Percentiles rank a stretch among this genome's conserved stretches.
Evolutionary conservation across 1,140 invertebrate genomes (phyloP).

Genomic region (Procambarus virginalis): DNA sequence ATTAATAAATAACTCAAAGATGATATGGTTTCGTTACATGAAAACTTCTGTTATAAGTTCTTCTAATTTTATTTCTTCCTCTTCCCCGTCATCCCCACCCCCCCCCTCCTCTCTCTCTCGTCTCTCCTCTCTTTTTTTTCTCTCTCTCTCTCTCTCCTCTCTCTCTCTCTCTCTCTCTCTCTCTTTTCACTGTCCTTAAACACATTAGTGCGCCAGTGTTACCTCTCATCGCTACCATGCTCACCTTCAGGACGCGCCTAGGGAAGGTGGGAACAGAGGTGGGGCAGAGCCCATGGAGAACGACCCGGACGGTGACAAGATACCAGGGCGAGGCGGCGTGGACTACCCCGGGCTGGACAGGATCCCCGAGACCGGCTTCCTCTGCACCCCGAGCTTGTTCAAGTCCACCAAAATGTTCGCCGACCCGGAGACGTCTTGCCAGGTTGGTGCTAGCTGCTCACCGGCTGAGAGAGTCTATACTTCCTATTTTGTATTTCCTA

Average conservation of each 20-base stretch:
- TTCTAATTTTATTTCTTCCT: no score
- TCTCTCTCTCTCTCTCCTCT: neutral
- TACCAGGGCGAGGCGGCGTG: conserved; percentile 57
- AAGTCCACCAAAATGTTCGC: conserved; percentile 37
- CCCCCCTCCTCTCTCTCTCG: no score
- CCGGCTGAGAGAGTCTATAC: no score
- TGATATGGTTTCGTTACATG: no score
- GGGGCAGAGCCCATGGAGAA: neutral
- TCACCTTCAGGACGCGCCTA: neutral
- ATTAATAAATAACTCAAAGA: no score
- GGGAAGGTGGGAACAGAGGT: neutral
- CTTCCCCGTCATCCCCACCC: no score
- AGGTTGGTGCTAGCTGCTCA: conserved; percentile 1
- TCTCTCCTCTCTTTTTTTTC: no score
- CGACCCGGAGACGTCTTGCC: conserved; percentile 44
- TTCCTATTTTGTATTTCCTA: no score
- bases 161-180: neutral
- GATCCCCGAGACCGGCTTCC: conserved; percentile 65
- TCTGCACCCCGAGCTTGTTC: conserved; percentile 16
- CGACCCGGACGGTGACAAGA: conserved; percentile 52
- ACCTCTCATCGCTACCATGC: neutral
- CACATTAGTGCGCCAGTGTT: no score
- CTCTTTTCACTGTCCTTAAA: no score
- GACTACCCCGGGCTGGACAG: conserved; percentile 70
- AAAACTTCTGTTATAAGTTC: no score